Percentiles rank a stretch among this genome's conserved stretches.
phyloP scores from a whole-genome alignment of 2,888 invertebrate species.

The Caenorhabditis sp. region DNA sequence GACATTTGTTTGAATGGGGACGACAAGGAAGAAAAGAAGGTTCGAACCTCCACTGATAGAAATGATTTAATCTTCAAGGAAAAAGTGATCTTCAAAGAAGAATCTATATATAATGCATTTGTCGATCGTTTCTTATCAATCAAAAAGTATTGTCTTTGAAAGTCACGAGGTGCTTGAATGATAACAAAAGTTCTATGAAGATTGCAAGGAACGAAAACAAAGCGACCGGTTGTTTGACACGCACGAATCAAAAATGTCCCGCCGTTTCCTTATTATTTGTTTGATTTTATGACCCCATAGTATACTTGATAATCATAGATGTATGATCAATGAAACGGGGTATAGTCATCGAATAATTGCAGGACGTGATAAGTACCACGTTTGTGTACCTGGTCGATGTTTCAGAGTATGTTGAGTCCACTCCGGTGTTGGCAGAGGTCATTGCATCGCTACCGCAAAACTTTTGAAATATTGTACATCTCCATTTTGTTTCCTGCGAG shows the following conservation, averaged over 20 bases:
- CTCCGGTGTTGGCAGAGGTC: too few species aligned
- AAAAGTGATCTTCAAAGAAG: slow-evolving; percentile 7
- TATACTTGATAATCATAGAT: not conserved
- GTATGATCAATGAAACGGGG: not conserved
- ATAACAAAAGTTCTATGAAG: slow-evolving; percentile 6
- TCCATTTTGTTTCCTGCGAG: too few species aligned
- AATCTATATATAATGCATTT: not conserved
- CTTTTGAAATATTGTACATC: too few species aligned
- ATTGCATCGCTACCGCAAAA: too few species aligned
- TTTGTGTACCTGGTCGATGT: too few species aligned
- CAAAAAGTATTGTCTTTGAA: not conserved
- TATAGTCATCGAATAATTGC: too few species aligned
- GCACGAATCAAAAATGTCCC: not conserved
- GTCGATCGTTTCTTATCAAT: not conserved
- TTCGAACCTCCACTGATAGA: not conserved
- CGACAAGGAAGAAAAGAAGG: not conserved
- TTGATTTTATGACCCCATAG: not conserved
- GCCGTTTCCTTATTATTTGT: not conserved
- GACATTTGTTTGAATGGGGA: too few species aligned
- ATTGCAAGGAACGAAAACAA: not conserved
- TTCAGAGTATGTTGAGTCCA: too few species aligned
- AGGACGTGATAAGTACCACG: too few species aligned
- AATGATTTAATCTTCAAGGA: too few species aligned
- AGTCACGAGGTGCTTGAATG: slow-evolving; percentile 13
- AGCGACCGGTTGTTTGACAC: slow-evolving; percentile 12